These are phyloP conservation scores for Acinonyx jubatus DNA, from an alignment of 2,113 vertebrate species.

Conservation along the genomic window DNA sequence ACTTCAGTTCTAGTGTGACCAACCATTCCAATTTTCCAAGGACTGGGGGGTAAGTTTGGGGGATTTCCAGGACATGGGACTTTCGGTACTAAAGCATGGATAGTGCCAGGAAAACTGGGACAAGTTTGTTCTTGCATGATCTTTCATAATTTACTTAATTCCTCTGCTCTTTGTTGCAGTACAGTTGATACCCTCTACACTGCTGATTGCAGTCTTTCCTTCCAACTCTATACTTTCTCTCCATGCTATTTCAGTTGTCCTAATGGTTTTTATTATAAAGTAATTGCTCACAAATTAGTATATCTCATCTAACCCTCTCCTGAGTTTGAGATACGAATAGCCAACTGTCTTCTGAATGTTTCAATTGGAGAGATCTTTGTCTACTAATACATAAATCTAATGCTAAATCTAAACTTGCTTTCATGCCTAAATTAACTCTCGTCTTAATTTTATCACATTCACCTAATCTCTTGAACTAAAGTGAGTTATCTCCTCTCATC, in stretches of 20 bases:
- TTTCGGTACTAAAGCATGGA: background rate
- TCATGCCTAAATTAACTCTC: constrained; percentile 10
- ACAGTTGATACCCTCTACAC: background rate
- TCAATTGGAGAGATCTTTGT: background rate
- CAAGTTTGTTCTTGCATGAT: background rate
- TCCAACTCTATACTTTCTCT: background rate
- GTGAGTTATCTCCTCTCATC: background rate
- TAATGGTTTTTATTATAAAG: background rate
- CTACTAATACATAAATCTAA: background rate
- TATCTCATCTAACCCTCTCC: background rate
- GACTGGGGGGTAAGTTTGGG: background rate
- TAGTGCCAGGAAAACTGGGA: background rate
- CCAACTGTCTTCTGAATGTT: background rate
- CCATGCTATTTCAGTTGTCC: background rate
- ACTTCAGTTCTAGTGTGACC: background rate
- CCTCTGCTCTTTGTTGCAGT: background rate
- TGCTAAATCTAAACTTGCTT: background rate
- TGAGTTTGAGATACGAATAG: background rate
- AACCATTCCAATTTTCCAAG: background rate
- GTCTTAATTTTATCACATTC: constrained; percentile 6
- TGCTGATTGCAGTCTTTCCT: background rate
- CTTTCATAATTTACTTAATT: background rate
- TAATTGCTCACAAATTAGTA: background rate
- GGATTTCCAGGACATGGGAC: background rate
- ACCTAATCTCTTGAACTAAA: background rate